A percentile compares a stretch with the other conserved stretches of the same genome.
Conservation (phyloP, 64 coral and sea anemone genomes). For the Actinia equina region DNA sequence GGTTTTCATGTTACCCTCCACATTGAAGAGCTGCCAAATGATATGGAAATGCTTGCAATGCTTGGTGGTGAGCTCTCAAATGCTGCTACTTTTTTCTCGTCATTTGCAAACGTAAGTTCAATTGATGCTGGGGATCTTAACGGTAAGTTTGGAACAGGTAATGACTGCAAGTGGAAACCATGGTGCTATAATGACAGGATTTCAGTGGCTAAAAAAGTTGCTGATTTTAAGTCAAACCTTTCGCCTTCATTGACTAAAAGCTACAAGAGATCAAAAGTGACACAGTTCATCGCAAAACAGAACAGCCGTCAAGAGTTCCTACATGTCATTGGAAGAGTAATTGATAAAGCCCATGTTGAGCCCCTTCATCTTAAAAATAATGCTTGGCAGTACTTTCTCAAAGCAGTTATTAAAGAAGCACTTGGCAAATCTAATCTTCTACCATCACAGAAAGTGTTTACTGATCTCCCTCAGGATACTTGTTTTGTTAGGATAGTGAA, state of each 20-base stretch:
- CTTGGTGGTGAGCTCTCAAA: no score
- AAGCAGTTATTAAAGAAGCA: slow-evolving; percentile 30
- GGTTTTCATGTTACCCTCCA: background rate
- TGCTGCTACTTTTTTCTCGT: slow-evolving; percentile 22
- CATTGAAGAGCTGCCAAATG: no score
- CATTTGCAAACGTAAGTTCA: slow-evolving; percentile 29
- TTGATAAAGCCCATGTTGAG: no score
- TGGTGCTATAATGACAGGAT: slow-evolving; percentile 17
- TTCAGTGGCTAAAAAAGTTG: background rate
- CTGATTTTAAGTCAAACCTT: slow-evolving; percentile 14
- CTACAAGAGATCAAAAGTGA: slow-evolving; percentile 20
- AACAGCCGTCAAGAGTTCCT: slow-evolving; percentile 35
- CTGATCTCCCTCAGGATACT: background rate
- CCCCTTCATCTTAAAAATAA: no score
- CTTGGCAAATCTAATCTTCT: slow-evolving; percentile 15
- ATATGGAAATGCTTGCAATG: no score
- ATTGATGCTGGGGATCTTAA: slow-evolving; percentile 12
- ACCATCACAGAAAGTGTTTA: slow-evolving; percentile 4
- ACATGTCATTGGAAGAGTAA: slow-evolving; percentile 28
- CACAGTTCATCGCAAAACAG: slow-evolving; percentile 31
- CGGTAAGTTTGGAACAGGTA: slow-evolving; percentile 27
- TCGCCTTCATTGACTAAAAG: background rate
- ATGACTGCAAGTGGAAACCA: no score
- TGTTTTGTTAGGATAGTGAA: no score
- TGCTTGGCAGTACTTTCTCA: slow-evolving; percentile 26